A percentile compares a stretch with the other conserved stretches of the same genome.
Conservation (phyloP, 2,888 invertebrate genomes). For the Fissipunctia ypsillon region DNA sequence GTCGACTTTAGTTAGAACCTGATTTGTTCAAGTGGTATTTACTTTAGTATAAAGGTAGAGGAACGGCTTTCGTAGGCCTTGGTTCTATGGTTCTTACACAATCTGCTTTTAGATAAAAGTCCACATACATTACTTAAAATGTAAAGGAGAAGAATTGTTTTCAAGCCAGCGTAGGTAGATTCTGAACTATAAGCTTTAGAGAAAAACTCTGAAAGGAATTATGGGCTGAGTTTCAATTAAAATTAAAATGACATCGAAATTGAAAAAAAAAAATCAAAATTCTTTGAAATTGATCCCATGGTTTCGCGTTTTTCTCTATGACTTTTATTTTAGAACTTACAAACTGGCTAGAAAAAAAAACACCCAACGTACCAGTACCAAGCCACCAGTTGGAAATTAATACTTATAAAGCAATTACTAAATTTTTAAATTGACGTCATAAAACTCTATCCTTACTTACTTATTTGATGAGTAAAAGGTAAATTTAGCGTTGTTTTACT, state of each 20-base stretch:
- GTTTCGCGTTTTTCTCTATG: background rate
- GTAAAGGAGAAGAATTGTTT: too few species aligned
- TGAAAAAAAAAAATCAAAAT: too few species aligned
- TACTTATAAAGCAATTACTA: constrained; percentile 4
- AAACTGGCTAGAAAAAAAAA: background rate
- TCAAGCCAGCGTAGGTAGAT: background rate
- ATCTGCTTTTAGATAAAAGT: background rate
- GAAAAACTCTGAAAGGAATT: background rate
- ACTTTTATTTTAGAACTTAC: background rate
- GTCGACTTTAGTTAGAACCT: constrained; percentile 1
- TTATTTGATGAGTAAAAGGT: background rate
- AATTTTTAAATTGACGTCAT: constrained; percentile 17
- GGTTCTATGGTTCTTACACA: background rate
- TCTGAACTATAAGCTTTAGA: background rate
- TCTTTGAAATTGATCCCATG: background rate
- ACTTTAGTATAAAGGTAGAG: background rate
- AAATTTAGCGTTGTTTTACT: background rate
- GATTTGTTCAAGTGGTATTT: background rate
- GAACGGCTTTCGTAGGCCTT: background rate
- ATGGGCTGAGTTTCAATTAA: too few species aligned
- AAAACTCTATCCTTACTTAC: background rate
- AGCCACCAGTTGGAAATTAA: too few species aligned
- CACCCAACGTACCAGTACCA: background rate
- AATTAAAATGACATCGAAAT: too few species aligned
- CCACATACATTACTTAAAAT: background rate